These are phyloP conservation scores for Nasonia vitripennis DNA, from an alignment of 1,140 invertebrate species.

Conservation along the genomic window DNA sequence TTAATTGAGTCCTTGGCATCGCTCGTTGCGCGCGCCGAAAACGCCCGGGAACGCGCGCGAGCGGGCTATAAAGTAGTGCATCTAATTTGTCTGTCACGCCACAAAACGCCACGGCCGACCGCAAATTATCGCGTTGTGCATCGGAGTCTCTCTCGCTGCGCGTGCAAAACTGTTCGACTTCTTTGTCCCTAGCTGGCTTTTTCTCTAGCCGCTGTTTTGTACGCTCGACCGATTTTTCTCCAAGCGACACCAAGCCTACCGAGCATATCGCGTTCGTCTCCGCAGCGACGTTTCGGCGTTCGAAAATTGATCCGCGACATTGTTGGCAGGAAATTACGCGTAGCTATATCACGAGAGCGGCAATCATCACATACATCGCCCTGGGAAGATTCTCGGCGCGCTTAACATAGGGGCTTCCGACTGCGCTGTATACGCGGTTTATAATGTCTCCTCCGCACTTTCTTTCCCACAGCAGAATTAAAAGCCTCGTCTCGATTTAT, in stretches of 20 bases:
- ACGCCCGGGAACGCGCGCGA: slow-evolving; percentile 33
- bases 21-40: slow-evolving; percentile 36
- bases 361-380: slow-evolving; percentile 22
- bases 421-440: background rate
- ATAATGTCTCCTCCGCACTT: slow-evolving; percentile 1
- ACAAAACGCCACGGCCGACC: slow-evolving; percentile 13
- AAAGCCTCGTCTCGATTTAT: background rate
- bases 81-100: slow-evolving; percentile 51
- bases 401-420: background rate
- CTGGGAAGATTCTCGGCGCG: background rate
- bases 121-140: slow-evolving; percentile 43
- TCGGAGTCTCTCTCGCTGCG: background rate
- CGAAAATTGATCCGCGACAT: slow-evolving; percentile 46
- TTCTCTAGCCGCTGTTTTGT: background rate
- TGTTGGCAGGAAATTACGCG: slow-evolving; percentile 42
- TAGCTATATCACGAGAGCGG: background rate
- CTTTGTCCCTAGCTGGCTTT: slow-evolving; percentile 1
- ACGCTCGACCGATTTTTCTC: background rate
- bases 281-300: slow-evolving; percentile 50
- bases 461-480: background rate
- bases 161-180: slow-evolving; percentile 25
- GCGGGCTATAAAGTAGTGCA: slow-evolving; percentile 42
- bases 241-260: too few relatives aligned
- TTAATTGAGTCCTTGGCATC: slow-evolving; percentile 64
- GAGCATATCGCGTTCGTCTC: background rate